Evolutionary conservation across 2,888 invertebrate genomes (phyloP).

Genomic region (Blastobasis adustella): DNA sequence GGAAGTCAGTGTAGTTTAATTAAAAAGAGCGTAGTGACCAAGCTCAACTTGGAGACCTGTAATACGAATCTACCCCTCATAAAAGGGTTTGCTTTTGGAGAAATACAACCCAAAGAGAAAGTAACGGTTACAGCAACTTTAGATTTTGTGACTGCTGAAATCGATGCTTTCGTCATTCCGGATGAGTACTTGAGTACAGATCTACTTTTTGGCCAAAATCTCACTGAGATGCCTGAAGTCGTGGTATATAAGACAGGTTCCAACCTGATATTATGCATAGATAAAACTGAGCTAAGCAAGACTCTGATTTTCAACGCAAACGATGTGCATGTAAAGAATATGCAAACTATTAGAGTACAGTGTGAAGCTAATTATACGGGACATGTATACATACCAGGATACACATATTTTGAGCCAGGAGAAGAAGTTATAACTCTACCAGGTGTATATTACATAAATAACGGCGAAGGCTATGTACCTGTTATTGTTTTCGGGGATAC

Average conservation of each 20-base stretch:
- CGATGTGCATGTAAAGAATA: background rate
- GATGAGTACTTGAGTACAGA: conserved; percentile 2
- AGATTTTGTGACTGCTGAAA: conserved; percentile 1
- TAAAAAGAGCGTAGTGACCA: background rate
- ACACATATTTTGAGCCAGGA: background rate
- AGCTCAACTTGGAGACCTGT: background rate
- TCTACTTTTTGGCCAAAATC: conserved; percentile 7
- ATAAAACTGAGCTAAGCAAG: background rate
- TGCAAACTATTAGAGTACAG: background rate
- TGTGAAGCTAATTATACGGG: background rate
- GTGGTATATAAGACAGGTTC: conserved; percentile 2
- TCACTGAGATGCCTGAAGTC: conserved; percentile 6
- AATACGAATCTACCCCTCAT: conserved; percentile 1
- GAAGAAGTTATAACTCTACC: background rate
- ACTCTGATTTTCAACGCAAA: background rate
- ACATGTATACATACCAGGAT: background rate
- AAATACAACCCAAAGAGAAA: background rate
- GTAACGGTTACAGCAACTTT: background rate
- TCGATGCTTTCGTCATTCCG: conserved; percentile 4
- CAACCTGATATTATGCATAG: background rate
- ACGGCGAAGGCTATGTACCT: background rate
- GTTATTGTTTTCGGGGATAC: background rate
- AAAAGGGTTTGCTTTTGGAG: conserved; percentile 6
- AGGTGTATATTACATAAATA: background rate
- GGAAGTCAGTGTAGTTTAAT: conserved; percentile 11